phyloP scores from a whole-genome alignment of 2,888 invertebrate species.

The Protodeltote pygarga region DNA sequence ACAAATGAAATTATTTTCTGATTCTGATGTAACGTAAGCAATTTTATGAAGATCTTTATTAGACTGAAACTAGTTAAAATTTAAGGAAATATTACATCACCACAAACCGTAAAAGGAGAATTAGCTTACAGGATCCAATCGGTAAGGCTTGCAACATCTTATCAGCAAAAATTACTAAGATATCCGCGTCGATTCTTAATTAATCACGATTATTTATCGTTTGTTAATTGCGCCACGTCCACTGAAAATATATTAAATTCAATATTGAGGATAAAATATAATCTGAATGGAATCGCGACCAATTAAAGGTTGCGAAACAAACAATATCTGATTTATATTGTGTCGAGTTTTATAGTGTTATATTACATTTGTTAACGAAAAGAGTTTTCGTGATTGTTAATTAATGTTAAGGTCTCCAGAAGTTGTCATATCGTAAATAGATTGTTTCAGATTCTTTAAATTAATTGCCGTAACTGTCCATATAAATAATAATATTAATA shows the following conservation, averaged over 20 bases:
- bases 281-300: constrained; percentile 58
- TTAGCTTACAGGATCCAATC: constrained; percentile 22
- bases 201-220: constrained; percentile 43
- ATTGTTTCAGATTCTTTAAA: neutral
- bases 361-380: constrained; percentile 55
- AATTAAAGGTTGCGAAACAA: constrained; percentile 64
- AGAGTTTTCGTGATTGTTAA: constrained; percentile 55
- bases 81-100: neutral
- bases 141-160: constrained; percentile 23
- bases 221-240: constrained; percentile 35
- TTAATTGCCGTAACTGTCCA: neutral
- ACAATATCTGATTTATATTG: constrained; percentile 66
- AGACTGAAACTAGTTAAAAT: too few species aligned
- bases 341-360: constrained; percentile 57
- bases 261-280: constrained; percentile 55
- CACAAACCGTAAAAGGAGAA: constrained; percentile 1
- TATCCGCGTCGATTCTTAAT: constrained; percentile 23
- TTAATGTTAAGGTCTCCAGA: constrained; percentile 40
- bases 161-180: constrained; percentile 37
- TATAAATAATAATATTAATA: too few species aligned
- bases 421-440: constrained; percentile 31
- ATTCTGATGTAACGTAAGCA: too few species aligned
- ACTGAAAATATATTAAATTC: constrained; percentile 55
- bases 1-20: too few species aligned
- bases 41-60: too few species aligned